These are phyloP conservation scores for Cecropterus lyciades DNA, from an alignment of 1,140 invertebrate species.

Conservation along the genomic window DNA sequence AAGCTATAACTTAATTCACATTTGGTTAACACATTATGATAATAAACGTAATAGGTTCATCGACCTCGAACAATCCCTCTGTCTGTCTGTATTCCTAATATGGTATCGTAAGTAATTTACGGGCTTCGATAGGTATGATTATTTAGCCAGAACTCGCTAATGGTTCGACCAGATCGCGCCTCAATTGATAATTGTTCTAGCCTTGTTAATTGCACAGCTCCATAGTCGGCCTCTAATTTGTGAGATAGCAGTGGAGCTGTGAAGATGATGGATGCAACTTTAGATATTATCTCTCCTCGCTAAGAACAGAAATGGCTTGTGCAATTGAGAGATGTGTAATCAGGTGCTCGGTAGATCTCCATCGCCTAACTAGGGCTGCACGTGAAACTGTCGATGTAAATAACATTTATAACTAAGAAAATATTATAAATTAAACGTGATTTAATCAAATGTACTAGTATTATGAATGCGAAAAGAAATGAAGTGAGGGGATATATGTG, in stretches of 20 bases:
- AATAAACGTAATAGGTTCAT: conserved; percentile 42
- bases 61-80: conserved; percentile 36
- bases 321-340: conserved; percentile 29
- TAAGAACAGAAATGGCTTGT: conserved; percentile 26
- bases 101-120: conserved; percentile 37
- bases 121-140: conserved; percentile 49
- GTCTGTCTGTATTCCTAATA: conserved; percentile 30
- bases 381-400: too few species aligned
- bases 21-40: conserved; percentile 45
- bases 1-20: conserved; percentile 39
- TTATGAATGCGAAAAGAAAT: too few species aligned
- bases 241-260: conserved; percentile 25
- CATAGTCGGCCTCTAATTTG: conserved; percentile 55
- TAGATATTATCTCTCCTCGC: conserved; percentile 18
- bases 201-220: conserved; percentile 66
- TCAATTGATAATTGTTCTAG: conserved; percentile 70
- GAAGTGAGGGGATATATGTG: too few species aligned
- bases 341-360: conserved; percentile 19
- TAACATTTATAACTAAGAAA: too few species aligned
- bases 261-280: conserved; percentile 27
- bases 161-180: conserved; percentile 54
- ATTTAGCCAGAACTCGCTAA: conserved; percentile 64
- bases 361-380: too few species aligned
- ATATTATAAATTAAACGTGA: too few species aligned
- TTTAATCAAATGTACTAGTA: too few species aligned